These are phyloP conservation scores for Crossocerus cetratus DNA, from an alignment of 2,888 invertebrate genomes.

Conservation along the genomic window DNA sequence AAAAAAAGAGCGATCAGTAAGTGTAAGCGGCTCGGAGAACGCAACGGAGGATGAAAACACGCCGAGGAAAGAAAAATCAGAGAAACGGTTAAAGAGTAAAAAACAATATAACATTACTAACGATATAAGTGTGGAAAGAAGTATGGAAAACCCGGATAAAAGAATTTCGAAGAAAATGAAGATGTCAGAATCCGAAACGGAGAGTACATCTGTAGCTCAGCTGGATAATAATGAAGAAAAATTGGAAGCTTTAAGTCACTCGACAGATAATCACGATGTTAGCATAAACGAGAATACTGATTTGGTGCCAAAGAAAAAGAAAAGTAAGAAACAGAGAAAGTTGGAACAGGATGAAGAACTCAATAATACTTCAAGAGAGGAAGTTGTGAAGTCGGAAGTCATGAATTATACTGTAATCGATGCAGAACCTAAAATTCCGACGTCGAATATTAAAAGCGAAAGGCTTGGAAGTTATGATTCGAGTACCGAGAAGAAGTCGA, in stretches of 20 bases:
- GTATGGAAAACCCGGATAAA: too few relatives aligned
- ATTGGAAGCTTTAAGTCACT: not conserved
- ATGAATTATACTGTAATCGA: not conserved
- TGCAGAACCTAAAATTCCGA: not conserved
- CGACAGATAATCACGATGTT: not conserved
- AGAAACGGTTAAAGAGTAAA: not conserved
- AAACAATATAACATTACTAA: not conserved
- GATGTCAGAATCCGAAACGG: not conserved
- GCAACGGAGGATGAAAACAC: too few relatives aligned
- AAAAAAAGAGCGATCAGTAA: too few relatives aligned
- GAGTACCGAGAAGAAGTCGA: not conserved
- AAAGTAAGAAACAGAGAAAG: constrained; percentile 19
- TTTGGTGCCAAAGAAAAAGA: constrained; percentile 8
- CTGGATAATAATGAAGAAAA: not conserved
- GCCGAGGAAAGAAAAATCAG: not conserved
- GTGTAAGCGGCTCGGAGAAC: too few relatives aligned
- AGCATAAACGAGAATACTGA: not conserved
- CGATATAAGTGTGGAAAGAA: too few relatives aligned
- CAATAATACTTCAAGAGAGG: not conserved
- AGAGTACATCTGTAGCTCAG: not conserved
- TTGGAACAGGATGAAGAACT: not conserved
- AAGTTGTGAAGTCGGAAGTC: not conserved
- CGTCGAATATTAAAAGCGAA: not conserved
- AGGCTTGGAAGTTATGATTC: not conserved
- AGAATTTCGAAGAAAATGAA: too few relatives aligned